phyloP scores from a whole-genome alignment of 2,797 vertebrate genomes.

The Propithecus deckenii region DNA sequence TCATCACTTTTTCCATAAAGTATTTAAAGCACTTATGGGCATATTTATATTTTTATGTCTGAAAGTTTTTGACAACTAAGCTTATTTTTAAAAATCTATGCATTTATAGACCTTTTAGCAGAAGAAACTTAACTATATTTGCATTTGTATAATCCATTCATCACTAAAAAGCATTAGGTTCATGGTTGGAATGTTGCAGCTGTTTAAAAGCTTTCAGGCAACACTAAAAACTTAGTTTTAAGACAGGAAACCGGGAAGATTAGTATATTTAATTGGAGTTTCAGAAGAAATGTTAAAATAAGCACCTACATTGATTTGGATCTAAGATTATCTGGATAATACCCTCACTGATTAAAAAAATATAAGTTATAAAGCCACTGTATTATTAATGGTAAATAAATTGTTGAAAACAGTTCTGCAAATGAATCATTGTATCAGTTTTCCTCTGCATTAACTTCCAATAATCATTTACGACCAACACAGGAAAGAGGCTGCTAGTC shows the following conservation, averaged over 20 bases:
- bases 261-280: slow-evolving; percentile 54
- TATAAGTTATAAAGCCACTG: background rate
- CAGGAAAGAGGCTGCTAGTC: background rate
- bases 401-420: background rate
- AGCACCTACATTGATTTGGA: background rate
- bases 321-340: slow-evolving; percentile 14
- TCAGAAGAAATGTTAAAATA: background rate
- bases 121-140: background rate
- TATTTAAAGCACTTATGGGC: background rate
- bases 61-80: background rate
- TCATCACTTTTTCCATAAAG: background rate
- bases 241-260: slow-evolving; percentile 45
- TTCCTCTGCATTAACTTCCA: background rate
- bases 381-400: background rate
- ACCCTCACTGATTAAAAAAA: background rate
- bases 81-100: background rate
- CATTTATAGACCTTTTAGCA: background rate
- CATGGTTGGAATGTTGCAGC: background rate
- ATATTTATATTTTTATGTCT: background rate
- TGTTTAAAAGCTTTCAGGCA: slow-evolving; percentile 22
- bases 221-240: slow-evolving; percentile 19
- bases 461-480: background rate
- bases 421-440: background rate
- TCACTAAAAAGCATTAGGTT: background rate
- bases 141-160: background rate